Percentiles rank a stretch among this genome's conserved stretches.
Conservation (phyloP, 2,888 invertebrate species). For the Scelioninae gen. 1 region DNA sequence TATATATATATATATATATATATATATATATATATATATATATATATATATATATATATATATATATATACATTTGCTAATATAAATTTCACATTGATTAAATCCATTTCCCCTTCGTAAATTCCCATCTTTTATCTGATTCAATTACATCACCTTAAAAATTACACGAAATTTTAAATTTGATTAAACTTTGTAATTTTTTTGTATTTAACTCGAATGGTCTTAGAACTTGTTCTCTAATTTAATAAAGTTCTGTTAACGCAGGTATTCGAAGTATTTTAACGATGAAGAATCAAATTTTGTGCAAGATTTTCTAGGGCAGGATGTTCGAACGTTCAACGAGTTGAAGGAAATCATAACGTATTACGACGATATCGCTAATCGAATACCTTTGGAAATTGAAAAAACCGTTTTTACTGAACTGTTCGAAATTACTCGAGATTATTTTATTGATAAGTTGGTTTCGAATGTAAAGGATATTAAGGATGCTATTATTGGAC, state of each 20-base stretch:
- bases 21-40: no score
- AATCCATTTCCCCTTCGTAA: no score
- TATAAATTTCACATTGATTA: not conserved
- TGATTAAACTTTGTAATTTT: not conserved
- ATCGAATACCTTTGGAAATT: slow-evolving; percentile 86
- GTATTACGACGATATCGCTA: slow-evolving; percentile 87
- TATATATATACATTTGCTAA: no score
- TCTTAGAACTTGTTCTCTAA: not conserved
- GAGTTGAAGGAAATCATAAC: slow-evolving; percentile 87
- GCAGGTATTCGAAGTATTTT: slow-evolving; percentile 77
- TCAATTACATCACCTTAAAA: not conserved
- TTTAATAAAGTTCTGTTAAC: slow-evolving; percentile 26
- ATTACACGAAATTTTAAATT: not conserved
- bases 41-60: no score
- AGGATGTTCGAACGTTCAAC: slow-evolving; percentile 87
- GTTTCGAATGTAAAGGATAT: slow-evolving; percentile 89
- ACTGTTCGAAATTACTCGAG: slow-evolving; percentile 93
- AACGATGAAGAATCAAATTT: slow-evolving; percentile 75
- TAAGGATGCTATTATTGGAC: slow-evolving; percentile 88
- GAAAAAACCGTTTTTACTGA: slow-evolving; percentile 90
- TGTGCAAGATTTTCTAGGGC: slow-evolving; percentile 88
- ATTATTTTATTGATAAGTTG: slow-evolving; percentile 90
- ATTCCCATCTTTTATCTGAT: not conserved
- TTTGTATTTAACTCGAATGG: not conserved
- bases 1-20: no score